A percentile compares a stretch with the other conserved stretches of the same genome.
These are phyloP conservation scores for Standfussiana lucernea DNA, from an alignment of 2,888 invertebrate species.

Conservation along the genomic window DNA sequence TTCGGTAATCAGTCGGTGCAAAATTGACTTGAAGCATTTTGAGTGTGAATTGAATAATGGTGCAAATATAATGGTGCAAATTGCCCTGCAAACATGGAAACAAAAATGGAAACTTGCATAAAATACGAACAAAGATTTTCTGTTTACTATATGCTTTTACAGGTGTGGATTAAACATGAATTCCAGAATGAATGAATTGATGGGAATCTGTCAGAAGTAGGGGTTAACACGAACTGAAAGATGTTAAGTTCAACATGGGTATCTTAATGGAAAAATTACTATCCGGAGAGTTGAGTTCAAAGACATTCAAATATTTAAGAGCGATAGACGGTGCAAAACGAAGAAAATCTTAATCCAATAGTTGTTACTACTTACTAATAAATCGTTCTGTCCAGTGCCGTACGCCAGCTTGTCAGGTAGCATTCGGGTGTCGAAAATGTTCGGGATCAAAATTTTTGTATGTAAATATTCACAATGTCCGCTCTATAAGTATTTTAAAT, in stretches of 20 bases:
- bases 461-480: not conserved
- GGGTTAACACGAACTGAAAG: not conserved
- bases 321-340: not conserved
- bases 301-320: not conserved
- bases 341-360: not conserved
- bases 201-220: not conserved
- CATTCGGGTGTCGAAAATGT: not conserved
- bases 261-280: not conserved
- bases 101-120: not conserved
- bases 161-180: not conserved
- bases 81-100: not conserved
- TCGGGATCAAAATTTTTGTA: not conserved
- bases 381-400: not conserved
- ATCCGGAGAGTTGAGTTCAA: not conserved
- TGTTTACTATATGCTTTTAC: not conserved
- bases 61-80: too few species aligned
- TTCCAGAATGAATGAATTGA: not conserved
- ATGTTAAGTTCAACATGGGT: not conserved
- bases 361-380: not conserved
- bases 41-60: not conserved
- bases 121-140: not conserved
- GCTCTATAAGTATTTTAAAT: not conserved
- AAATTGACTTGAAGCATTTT: not conserved
- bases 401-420: not conserved
- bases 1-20: conserved; percentile 6